Conservation (phyloP, 2,797 vertebrate genomes). For the Parauchenoglanis punctatus region DNA sequence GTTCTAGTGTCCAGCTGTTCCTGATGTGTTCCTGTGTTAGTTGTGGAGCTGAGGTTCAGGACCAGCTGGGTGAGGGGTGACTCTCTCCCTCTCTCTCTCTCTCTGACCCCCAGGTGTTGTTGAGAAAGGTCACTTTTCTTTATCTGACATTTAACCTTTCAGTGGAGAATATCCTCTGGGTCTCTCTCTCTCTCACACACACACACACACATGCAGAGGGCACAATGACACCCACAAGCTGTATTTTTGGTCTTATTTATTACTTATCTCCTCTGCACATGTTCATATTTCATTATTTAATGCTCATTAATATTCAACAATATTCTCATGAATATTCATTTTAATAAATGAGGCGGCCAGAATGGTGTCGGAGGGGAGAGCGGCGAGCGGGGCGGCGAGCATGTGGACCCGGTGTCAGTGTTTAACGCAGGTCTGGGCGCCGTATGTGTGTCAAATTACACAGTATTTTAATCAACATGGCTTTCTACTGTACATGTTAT, state of each 20-base stretch:
- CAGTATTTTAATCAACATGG: no score
- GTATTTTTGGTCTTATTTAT: not conserved
- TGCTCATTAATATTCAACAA: not conserved
- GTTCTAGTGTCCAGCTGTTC: no score
- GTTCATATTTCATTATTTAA: not conserved
- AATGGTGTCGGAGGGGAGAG: not conserved
- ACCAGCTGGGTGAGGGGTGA: no score
- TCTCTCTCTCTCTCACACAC: not conserved
- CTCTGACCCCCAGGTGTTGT: slow-evolving; percentile 35
- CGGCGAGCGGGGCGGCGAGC: not conserved
- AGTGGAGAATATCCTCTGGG: slow-evolving; percentile 4
- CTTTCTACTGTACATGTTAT: not conserved
- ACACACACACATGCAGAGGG: slow-evolving; percentile 24
- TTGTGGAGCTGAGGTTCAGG: no score
- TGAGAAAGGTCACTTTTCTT: slow-evolving; percentile 40
- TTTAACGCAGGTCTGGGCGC: not conserved
- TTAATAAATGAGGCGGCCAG: not conserved
- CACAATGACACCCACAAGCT: not conserved
- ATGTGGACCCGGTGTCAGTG: not conserved
- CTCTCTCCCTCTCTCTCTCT: not conserved
- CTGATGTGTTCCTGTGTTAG: no score
- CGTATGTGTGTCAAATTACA: not conserved
- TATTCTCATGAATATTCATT: slow-evolving; percentile 10
- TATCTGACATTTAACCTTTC: slow-evolving; percentile 46
- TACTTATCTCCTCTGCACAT: not conserved